Base-by-base conservation (phyloP, 2,113 vertebrate genomes). In the Onychostoma macrolepis region DNA sequence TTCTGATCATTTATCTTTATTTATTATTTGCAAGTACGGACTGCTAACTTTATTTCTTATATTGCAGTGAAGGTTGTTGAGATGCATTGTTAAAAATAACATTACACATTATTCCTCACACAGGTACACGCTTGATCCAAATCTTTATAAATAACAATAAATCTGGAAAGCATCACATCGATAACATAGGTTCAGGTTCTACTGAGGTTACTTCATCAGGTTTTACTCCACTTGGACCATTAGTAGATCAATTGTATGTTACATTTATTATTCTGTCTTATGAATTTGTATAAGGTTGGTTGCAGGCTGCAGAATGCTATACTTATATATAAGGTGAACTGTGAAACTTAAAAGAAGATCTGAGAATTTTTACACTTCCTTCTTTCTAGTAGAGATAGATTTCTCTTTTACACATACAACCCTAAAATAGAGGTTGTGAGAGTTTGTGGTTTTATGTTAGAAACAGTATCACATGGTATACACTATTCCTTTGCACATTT, bases 401-500 rank as follows among this genome's bases (percentile, higher is more conserved):
- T 38, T 48, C 11, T 50, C 6, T 17, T 33, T 36, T 71, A 33
- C 72, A 38, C 41, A 2, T 78, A 11, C 76, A 24, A 26, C 71
- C 17, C 28, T 63, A 28, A 41, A 76, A 86, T 80, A 50, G 76
- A 30, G 84, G 84, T 41, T 84, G 50, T 80, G 85, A 86, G 63
- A 84, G 78, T 87, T 50, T 78, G 48, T 56, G 48, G 76, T 50
- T 53, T 53, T 78, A 15, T 77, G 71, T 26, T 38, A 74, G 36
- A 77, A 30, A 48, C 74, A 41, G 10, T 0, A 74, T 13, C 36
- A 41, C 71, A n/a, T 48, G 41, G 5, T 45, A 1, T 28, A 43
- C 5, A 19, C n/a, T 11, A 30, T 19, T 15, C 12, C 15, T 28
- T 48, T 15, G 6, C 8, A n/a, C n/a, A 28, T 48, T 26, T 48